Base-by-base conservation (phyloP, 2,113 vertebrate genomes). In the Sebastes fasciatus region DNA sequence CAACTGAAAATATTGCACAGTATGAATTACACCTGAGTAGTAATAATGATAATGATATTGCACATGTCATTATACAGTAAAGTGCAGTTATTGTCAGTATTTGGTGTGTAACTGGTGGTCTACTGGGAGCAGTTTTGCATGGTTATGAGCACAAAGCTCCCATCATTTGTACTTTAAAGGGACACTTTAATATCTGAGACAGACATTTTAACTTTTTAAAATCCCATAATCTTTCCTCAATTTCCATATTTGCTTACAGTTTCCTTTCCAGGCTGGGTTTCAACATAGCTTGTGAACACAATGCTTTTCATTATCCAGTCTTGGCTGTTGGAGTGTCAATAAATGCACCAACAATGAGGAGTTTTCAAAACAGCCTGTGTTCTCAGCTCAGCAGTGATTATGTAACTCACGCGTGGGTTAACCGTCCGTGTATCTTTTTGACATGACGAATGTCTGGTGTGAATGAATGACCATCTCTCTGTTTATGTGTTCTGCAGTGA, bases 401-500 rank as follows among this genome's bases (percentile, higher is more conserved):
- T 61, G 51, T 74, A 79, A 79, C 60, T 10, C 1, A 5, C 65
- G 77, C 8, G 74, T 71, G 63, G 49, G 72, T 46, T 73, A 26
- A 26, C 40, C 55, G 49, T 7, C 60, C 4, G 34, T 34, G 34
- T 52, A 4, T 74, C 55, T 76, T 34, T 40, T 1, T 1, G 26
- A 42, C 63, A 71, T 82, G 84, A 91, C 64, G 19, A 66, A 64
- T 34, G 82, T 86, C 90, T 87, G 78, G 34, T 48, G 63, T 71
- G 69, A 66, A 62, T 87, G 63, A 88, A 77, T 89, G 82, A 88
- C 54, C 21, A 0, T 58, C 16, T 86, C 16, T 80, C 0, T 91
- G 16, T 88, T 2, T 75, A 0, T 94, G 71, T 92, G 89, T 73
- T 76, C 94, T 95, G 8, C 93, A 99, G 97, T 93, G 98, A 99